These are phyloP conservation scores for Brenthis hecate DNA, from an alignment of 2,888 invertebrate genomes.

Conservation along the genomic window DNA sequence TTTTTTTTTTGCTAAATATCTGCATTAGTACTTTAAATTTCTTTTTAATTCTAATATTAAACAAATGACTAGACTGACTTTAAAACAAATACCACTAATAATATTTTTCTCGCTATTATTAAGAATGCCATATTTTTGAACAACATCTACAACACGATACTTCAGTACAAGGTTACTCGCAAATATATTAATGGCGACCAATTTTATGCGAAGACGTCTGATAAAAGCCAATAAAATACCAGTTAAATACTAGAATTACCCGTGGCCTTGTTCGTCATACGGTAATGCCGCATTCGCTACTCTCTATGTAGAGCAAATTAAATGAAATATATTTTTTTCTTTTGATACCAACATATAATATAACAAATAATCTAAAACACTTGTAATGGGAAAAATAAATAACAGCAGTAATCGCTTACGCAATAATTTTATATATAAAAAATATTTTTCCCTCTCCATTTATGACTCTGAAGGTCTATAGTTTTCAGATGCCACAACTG, in stretches of 20 bases:
- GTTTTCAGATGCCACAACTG: too few species aligned
- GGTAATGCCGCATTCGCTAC: background rate
- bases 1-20: too few species aligned
- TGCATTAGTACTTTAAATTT: too few species aligned
- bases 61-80: too few species aligned
- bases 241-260: background rate
- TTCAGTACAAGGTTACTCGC: slow-evolving; percentile 11
- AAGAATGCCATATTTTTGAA: background rate
- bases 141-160: background rate
- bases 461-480: too few species aligned
- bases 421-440: too few species aligned
- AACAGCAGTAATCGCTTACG: too few species aligned
- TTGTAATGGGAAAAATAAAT: too few species aligned
- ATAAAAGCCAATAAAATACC: slow-evolving; percentile 10
- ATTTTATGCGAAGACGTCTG: slow-evolving; percentile 12
- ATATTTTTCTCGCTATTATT: background rate
- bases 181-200: slow-evolving; percentile 17
- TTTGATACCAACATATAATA: background rate
- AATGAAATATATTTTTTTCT: background rate
- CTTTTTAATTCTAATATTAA: too few species aligned
- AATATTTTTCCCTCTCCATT: too few species aligned
- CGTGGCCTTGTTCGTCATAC: slow-evolving; percentile 1
- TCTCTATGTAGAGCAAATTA: slow-evolving; percentile 1
- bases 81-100: too few species aligned
- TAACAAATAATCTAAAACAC: background rate